A percentile compares a stretch with the other conserved stretches of the same genome.
These are phyloP conservation scores for Acipenser oxyrinchus DNA, from an alignment of 2,797 vertebrate species.

Conservation along the genomic window DNA sequence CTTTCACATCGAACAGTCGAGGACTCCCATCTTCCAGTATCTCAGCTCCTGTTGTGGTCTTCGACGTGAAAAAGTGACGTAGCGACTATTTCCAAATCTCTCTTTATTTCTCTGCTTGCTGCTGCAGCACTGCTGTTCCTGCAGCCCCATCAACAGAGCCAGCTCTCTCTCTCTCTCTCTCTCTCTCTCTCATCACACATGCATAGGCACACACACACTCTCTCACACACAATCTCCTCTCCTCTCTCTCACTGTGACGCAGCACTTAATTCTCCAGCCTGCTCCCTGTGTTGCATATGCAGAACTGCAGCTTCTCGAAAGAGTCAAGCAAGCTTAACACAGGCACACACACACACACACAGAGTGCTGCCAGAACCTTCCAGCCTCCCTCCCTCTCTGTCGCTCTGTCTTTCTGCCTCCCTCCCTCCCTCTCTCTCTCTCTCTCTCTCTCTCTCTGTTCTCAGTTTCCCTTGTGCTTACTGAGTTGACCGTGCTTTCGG, in stretches of 20 bases:
- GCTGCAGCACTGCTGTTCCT: slow-evolving; percentile 73
- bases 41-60: slow-evolving; percentile 62
- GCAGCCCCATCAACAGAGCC: slow-evolving; percentile 67
- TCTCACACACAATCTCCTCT: slow-evolving; percentile 26
- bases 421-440: slow-evolving; percentile 33
- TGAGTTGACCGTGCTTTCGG: slow-evolving; percentile 45
- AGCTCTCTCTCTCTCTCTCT: slow-evolving; percentile 45
- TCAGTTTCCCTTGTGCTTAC: slow-evolving; percentile 36
- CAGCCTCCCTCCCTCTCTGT: slow-evolving; percentile 19
- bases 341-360: slow-evolving; percentile 23
- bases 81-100: slow-evolving; percentile 62
- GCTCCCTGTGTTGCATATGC: slow-evolving; percentile 75
- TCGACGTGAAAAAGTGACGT: slow-evolving; percentile 76
- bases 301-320: slow-evolving; percentile 73
- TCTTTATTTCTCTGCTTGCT: slow-evolving; percentile 41
- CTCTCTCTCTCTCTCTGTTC: slow-evolving; percentile 35
- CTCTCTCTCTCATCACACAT: slow-evolving; percentile 18
- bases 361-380: slow-evolving; percentile 48
- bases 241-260: slow-evolving; percentile 87
- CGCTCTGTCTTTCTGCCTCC: slow-evolving; percentile 7
- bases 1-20: slow-evolving; percentile 55
- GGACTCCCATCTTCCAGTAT: slow-evolving; percentile 57
- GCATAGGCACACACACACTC: slow-evolving; percentile 29
- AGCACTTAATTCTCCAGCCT: slow-evolving; percentile 95
- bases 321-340: slow-evolving; percentile 59